These are phyloP conservation scores for Darwinula stevensoni DNA, from an alignment of 2,888 invertebrate genomes.

Conservation along the genomic window DNA sequence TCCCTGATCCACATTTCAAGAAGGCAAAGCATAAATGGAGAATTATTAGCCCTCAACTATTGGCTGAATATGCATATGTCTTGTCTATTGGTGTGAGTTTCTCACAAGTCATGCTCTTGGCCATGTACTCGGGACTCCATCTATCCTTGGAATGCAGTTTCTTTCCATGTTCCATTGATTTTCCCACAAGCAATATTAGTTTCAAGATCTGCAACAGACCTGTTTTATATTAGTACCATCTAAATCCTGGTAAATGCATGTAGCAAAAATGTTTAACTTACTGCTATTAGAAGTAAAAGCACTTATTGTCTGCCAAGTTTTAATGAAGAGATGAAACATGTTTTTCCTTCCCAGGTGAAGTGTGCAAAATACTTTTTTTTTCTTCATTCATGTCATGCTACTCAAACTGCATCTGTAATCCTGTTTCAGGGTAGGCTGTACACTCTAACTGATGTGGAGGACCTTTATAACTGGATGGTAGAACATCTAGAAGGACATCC, in stretches of 20 bases:
- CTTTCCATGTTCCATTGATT: constrained; percentile 6
- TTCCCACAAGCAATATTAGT: not conserved
- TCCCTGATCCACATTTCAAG: constrained; percentile 98
- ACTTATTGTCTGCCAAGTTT: no score
- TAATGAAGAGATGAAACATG: no score
- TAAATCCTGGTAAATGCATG: no score
- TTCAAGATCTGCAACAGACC: no score
- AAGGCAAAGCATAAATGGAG: constrained; percentile 97
- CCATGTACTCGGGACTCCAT: no score
- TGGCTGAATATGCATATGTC: constrained; percentile 92
- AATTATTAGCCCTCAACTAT: constrained; percentile 66
- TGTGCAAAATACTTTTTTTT: no score
- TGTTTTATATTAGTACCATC: no score
- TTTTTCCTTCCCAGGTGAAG: no score
- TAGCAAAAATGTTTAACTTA: no score
- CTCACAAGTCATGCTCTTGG: constrained; percentile 3
- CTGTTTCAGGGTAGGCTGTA: constrained; percentile 48
- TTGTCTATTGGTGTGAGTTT: constrained; percentile 40
- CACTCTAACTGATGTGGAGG: constrained; percentile 90
- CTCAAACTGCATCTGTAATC: no score
- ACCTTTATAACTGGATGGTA: constrained; percentile 91
- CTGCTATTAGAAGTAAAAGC: no score
- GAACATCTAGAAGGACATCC: constrained; percentile 68
- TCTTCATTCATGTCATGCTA: constrained; percentile 9
- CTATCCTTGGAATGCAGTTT: constrained; percentile 5